phyloP scores from a whole-genome alignment of 2,797 vertebrate genomes.

The Typhlichthys eigenmanni region DNA sequence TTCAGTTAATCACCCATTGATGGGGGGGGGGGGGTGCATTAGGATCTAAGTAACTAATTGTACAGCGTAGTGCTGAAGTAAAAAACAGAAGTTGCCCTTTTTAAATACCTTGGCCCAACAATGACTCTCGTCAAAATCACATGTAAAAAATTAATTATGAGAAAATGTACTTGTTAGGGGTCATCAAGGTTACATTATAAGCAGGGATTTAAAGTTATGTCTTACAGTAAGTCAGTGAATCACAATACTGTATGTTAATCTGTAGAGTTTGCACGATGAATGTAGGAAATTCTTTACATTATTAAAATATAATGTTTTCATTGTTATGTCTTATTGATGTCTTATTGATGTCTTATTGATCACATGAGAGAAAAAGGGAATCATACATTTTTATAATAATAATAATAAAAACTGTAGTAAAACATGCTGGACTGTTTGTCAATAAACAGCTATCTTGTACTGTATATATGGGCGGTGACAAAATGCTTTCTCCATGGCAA shows the following conservation, averaged over 20 bases:
- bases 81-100: constrained; percentile 29
- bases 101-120: constrained; percentile 44
- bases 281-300: no score
- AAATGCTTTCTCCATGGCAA: constrained; percentile 42
- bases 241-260: no score
- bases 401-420: constrained; percentile 17
- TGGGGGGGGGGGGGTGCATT: constrained; percentile 54
- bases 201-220: constrained; percentile 23
- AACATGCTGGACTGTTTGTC: constrained; percentile 49
- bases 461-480: constrained; percentile 48
- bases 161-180: not conserved
- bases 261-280: no score
- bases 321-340: no score
- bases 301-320: no score
- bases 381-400: no score
- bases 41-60: constrained; percentile 63
- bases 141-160: constrained; percentile 24
- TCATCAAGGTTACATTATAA: not conserved
- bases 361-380: no score
- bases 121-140: constrained; percentile 41
- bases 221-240: constrained; percentile 18
- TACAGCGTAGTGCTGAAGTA: constrained; percentile 42
- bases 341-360: no score
- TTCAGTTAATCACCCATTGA: constrained; percentile 71
- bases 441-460: constrained; percentile 47